Evolutionary conservation across 2,888 invertebrate genomes (phyloP).

Genomic region (Clanis bilineata): DNA sequence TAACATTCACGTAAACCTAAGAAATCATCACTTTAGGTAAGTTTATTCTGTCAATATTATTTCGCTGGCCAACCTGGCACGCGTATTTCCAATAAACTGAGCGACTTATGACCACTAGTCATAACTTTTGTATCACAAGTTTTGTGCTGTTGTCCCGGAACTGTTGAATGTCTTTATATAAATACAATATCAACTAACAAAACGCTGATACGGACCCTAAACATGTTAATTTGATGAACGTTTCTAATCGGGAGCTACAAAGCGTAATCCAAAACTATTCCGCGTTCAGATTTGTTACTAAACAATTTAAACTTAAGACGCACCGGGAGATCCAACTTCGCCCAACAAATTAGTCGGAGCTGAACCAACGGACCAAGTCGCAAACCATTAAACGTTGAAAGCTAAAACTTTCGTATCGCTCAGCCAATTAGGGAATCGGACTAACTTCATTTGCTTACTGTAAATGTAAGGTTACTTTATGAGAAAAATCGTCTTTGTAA

Average conservation of each 20-base stretch:
- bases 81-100: no score
- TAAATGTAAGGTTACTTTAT: not conserved
- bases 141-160: no score
- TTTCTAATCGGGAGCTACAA: not conserved
- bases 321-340: constrained; percentile 38
- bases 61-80: no score
- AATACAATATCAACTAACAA: no score
- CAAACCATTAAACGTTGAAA: constrained; percentile 55
- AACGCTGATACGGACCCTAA: no score
- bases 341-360: constrained; percentile 42
- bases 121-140: no score
- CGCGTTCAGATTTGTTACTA: constrained; percentile 12
- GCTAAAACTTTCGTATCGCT: constrained; percentile 48
- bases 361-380: constrained; percentile 51
- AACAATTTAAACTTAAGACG: constrained; percentile 32
- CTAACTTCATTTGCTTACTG: constrained; percentile 42
- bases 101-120: no score
- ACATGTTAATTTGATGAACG: not conserved
- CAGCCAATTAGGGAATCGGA: constrained; percentile 52
- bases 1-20: no score
- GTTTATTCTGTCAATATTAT: no score
- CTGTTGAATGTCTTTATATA: no score
- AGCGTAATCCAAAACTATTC: not conserved
- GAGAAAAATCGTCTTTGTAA: not conserved
- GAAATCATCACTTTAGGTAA: no score